Evolutionary conservation across 2,113 vertebrate species (phyloP).

Genomic region (Lasiurus borealis): DNA sequence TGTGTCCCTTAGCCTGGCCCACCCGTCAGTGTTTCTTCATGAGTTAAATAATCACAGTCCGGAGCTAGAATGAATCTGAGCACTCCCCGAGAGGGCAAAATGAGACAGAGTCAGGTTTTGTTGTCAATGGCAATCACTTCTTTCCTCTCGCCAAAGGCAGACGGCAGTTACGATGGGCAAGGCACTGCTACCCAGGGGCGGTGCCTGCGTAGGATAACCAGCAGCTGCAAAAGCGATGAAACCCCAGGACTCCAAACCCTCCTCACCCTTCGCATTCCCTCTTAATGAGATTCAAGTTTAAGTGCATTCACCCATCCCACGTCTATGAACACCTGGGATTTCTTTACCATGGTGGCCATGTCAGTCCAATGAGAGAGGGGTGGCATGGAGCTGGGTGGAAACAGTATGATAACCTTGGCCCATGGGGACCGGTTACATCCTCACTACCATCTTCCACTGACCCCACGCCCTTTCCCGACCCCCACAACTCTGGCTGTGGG

Average conservation of each 20-base stretch:
- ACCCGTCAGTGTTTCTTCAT: background rate
- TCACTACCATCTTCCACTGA: background rate
- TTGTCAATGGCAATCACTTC: constrained; percentile 34
- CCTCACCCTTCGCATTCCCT: fast-evolving
- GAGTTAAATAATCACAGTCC: background rate
- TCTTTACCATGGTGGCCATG: background rate
- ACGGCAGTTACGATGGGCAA: background rate
- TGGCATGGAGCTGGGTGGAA: fast-evolving
- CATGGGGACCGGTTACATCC: background rate
- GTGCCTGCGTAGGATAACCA: background rate
- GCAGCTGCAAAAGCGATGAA: background rate
- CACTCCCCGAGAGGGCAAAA: background rate
- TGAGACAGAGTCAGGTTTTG: constrained; percentile 30
- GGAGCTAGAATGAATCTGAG: background rate
- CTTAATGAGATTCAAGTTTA: background rate
- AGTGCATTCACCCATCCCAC: background rate
- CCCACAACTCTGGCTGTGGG: background rate
- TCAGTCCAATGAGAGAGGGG: background rate
- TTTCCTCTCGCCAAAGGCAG: constrained; percentile 22
- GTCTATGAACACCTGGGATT: background rate
- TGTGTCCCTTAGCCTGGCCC: background rate
- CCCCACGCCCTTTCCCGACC: too few relatives aligned
- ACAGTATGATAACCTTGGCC: background rate
- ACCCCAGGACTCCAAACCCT: background rate
- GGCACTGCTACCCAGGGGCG: background rate